These are phyloP conservation scores for Parotocinclus haroldoi DNA, from an alignment of 2,797 vertebrate genomes.

Conservation along the genomic window DNA sequence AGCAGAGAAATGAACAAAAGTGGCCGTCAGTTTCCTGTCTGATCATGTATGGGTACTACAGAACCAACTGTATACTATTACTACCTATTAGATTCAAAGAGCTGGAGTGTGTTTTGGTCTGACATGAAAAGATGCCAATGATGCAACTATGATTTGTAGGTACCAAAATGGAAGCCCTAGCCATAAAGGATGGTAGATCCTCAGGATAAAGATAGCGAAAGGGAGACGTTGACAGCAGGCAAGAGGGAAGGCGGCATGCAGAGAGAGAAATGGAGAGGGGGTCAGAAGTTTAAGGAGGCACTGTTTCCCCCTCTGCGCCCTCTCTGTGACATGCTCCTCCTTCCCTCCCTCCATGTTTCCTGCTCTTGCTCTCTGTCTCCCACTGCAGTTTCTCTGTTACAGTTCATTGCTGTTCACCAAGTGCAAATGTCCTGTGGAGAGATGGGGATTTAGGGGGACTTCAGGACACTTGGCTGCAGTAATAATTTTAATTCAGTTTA, in stretches of 20 bases:
- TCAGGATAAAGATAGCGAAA: conserved; percentile 47
- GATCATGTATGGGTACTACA: no score
- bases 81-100: no score
- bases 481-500: conserved; percentile 5
- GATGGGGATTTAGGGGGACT: not conserved
- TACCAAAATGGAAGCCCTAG: not conserved
- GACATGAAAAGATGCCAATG: conserved; percentile 2
- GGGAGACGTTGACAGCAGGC: conserved; percentile 30
- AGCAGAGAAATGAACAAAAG: no score
- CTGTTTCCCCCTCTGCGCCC: conserved; percentile 54
- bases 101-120: not conserved
- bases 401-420: not conserved
- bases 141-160: not conserved
- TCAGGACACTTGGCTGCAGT: not conserved
- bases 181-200: not conserved
- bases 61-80: no score
- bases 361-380: conserved; percentile 10
- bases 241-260: conserved; percentile 31
- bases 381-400: conserved; percentile 10
- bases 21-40: no score
- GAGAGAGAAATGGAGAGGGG: conserved; percentile 37
- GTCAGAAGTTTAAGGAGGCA: conserved; percentile 67
- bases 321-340: conserved; percentile 55
- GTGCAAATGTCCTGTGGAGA: not conserved
- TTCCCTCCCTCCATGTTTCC: conserved; percentile 34